Base-by-base conservation (phyloP, 2,888 invertebrate genomes). In the Neoaliturus tenellus region DNA sequence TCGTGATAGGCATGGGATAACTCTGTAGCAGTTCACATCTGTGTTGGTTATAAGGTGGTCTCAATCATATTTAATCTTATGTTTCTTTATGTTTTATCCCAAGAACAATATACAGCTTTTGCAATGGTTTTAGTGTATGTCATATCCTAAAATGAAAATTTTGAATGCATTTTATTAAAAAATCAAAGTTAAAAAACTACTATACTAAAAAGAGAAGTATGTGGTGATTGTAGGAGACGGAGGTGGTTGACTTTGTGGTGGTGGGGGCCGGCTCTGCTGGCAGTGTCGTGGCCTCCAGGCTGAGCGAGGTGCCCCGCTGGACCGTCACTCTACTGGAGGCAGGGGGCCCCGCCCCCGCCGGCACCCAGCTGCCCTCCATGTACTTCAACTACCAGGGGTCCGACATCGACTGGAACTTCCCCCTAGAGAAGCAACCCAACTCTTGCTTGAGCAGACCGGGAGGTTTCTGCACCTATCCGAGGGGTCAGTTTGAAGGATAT, bases 351-450 rank as follows among this genome's bases (percentile, higher is more conserved):
- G 84, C 80, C 17, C 84, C 84, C 0, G 75, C 78, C 0, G 75
- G 81, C 12, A 84, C 84, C 33, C 81, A 81, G 12, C 33, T 78
- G 6, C 84, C 84, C 0, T 55, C 82, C 23, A 81, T 84, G 55
- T 81, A 81, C 39, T 81, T 84, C 73, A 81, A 81, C 35, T 81
- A 81, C 69, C 73, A 73, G 33, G 84, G 82, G 23, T 75, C 84
- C 6, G 67, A 82, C 75, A 81, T 84, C 20, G 84, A 84, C 48
- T 84, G 84, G 84, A 82, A 78, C 44, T 82, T 58, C 51, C 81
- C 75, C 14, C 44, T 81, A 10, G 82, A 82, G 41, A 81, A 71
- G 17, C 84, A 84, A 28, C 23, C 62, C 20, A 75, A 67, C 35
- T 81, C 84, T 25, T 84, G 84, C 28, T 69, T 82, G 20, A 81